Conservation (phyloP, 2,113 vertebrate species). For the Zingel zingel region DNA sequence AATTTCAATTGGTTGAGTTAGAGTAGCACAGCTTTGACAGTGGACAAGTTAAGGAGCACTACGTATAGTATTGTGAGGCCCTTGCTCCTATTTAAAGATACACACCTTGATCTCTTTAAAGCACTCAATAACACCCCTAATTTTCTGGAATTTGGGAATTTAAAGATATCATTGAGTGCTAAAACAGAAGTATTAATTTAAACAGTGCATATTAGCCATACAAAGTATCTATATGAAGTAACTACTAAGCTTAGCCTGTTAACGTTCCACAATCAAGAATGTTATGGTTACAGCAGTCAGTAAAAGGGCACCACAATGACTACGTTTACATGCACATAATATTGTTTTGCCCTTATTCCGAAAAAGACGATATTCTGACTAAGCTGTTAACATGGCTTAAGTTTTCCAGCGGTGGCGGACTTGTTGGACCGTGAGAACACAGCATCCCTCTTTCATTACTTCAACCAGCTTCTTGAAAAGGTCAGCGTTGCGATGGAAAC, state of each 20-base stretch:
- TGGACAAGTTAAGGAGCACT: background rate
- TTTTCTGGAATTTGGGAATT: background rate
- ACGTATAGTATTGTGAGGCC: background rate
- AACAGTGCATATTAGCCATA: background rate
- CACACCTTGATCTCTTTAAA: background rate
- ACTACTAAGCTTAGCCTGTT: background rate
- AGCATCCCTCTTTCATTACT: too few relatives aligned
- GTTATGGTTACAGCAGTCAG: background rate
- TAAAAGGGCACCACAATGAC: background rate
- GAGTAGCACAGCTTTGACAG: background rate
- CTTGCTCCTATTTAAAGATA: background rate
- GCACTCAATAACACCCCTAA: background rate
- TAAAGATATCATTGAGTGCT: background rate
- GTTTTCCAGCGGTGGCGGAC: too few relatives aligned
- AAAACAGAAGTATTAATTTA: background rate
- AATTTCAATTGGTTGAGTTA: conserved; percentile 18
- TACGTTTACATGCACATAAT: too few relatives aligned
- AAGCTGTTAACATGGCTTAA: too few relatives aligned
- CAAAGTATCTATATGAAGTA: background rate
- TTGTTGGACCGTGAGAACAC: too few relatives aligned
- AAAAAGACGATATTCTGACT: too few relatives aligned
- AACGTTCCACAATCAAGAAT: conserved; percentile 1
- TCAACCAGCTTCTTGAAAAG: background rate
- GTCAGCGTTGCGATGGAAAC: background rate
- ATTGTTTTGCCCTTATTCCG: too few relatives aligned